phyloP scores from a whole-genome alignment of 1,140 invertebrate genomes.

The Bombus soroeensis region DNA sequence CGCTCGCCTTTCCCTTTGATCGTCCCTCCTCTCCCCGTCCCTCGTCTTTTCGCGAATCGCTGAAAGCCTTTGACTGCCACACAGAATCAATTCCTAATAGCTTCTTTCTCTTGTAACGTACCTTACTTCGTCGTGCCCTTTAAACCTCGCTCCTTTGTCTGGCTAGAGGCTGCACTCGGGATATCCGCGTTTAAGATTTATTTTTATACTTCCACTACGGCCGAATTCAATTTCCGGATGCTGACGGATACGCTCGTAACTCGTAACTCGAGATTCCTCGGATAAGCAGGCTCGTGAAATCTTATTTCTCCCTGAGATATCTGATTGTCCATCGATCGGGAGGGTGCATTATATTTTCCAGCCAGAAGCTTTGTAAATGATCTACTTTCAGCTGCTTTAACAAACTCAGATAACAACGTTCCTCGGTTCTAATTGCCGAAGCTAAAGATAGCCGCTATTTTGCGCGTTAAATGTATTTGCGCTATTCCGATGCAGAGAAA shows the following conservation, averaged over 20 bases:
- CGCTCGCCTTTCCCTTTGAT: slow-evolving; percentile 33
- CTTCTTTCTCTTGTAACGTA: slow-evolving; percentile 21
- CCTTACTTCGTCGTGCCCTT: slow-evolving; percentile 10
- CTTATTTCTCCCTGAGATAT: slow-evolving; percentile 30
- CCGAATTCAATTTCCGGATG: slow-evolving; percentile 50
- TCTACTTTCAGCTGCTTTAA: not conserved
- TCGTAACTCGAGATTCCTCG: slow-evolving; percentile 34
- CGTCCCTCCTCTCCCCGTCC: not conserved
- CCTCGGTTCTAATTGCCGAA: not conserved
- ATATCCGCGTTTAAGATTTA: slow-evolving; percentile 42
- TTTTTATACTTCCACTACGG: slow-evolving; percentile 22
- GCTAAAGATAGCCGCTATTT: not conserved
- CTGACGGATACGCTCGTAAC: slow-evolving; percentile 43
- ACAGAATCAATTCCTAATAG: slow-evolving; percentile 55
- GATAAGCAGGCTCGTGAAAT: slow-evolving; percentile 8
- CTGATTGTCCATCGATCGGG: not conserved
- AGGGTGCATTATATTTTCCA: not conserved
- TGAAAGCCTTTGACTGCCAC: slow-evolving; percentile 16
- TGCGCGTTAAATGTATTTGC: too few species aligned
- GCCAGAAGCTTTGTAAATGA: not conserved
- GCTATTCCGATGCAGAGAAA: too few species aligned
- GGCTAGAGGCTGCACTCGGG: not conserved
- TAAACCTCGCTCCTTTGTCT: not conserved
- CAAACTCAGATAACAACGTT: too few species aligned
- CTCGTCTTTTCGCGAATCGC: not conserved